A percentile compares a stretch with the other conserved stretches of the same genome.
Conservation (phyloP, 2,113 vertebrate species). For the Nothobranchius furzeri region DNA sequence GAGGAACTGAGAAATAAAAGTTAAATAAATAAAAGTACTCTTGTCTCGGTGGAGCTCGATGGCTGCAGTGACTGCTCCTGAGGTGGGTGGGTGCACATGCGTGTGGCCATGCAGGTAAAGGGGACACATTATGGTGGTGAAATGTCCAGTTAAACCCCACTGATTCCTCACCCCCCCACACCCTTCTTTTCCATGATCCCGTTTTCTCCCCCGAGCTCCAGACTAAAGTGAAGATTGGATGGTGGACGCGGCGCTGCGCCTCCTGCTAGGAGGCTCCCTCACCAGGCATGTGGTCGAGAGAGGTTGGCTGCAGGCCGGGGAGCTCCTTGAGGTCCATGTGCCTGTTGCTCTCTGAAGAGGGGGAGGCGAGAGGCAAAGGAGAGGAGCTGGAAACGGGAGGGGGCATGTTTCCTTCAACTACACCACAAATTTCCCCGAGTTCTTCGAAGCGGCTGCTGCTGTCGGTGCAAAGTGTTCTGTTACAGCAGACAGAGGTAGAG, state of each 20-base stretch:
- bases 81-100: slow-evolving; percentile 49
- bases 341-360: slow-evolving; percentile 76
- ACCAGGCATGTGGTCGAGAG: slow-evolving; percentile 91
- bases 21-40: slow-evolving; percentile 59
- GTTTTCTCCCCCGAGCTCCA: slow-evolving; percentile 36
- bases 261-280: slow-evolving; percentile 88
- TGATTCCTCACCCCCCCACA: slow-evolving; percentile 57
- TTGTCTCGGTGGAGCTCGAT: slow-evolving; percentile 37
- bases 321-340: slow-evolving; percentile 86
- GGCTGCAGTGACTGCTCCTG: slow-evolving; percentile 58
- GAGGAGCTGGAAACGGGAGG: slow-evolving; percentile 25
- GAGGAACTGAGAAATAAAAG: slow-evolving; percentile 17
- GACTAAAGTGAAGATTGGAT: slow-evolving; percentile 26
- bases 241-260: slow-evolving; percentile 71
- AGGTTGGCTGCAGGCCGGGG: slow-evolving; percentile 77
- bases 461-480: slow-evolving; percentile 64
- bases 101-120: slow-evolving; percentile 34
- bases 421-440: slow-evolving; percentile 6
- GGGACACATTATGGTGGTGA: slow-evolving; percentile 57
- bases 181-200: slow-evolving; percentile 64
- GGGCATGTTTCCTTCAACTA: slow-evolving; percentile 39
- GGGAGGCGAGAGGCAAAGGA: slow-evolving; percentile 19
- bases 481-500: slow-evolving; percentile 82
- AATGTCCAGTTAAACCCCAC: slow-evolving; percentile 73
- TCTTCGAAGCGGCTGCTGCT: slow-evolving; percentile 15